Conservation (phyloP, 2,888 invertebrate species). For the Hydraecia micacea region DNA sequence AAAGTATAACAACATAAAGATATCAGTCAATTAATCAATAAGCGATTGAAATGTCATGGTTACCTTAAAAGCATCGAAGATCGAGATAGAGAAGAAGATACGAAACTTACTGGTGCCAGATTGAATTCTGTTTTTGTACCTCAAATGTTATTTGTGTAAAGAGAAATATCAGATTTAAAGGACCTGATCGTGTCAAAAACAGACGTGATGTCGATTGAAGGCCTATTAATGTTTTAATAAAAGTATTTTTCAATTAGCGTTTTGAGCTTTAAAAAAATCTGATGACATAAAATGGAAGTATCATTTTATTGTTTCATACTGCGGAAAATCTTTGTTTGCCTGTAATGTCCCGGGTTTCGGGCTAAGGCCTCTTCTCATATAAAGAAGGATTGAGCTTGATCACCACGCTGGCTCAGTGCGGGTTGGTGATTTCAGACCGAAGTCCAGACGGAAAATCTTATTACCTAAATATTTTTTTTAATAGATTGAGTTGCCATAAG, state of each 20-base stretch:
- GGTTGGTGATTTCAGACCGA: no score
- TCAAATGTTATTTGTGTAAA: slow-evolving; percentile 3
- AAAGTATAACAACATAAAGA: background rate
- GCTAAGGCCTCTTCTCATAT: no score
- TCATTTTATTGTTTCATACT: background rate
- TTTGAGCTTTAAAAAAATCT: background rate
- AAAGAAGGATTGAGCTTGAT: no score
- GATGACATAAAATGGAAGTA: no score
- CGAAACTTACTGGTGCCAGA: background rate
- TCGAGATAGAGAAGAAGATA: slow-evolving; percentile 22
- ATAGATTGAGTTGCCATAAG: background rate
- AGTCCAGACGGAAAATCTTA: background rate
- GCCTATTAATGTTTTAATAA: background rate
- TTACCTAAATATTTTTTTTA: background rate
- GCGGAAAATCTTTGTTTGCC: background rate
- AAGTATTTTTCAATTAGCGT: background rate
- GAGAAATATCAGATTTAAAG: slow-evolving; percentile 13
- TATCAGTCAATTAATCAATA: slow-evolving; percentile 48
- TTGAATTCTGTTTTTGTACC: slow-evolving; percentile 5
- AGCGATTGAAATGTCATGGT: slow-evolving; percentile 67
- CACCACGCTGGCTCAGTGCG: no score
- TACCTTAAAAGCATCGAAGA: slow-evolving; percentile 51
- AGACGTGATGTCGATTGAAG: background rate
- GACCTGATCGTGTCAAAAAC: background rate
- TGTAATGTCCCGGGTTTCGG: no score